Evolutionary conservation across 30 jellyfish, hydroid and myxozoan genomes (phyloP).

Genomic region (Catostylus mosaicus): DNA sequence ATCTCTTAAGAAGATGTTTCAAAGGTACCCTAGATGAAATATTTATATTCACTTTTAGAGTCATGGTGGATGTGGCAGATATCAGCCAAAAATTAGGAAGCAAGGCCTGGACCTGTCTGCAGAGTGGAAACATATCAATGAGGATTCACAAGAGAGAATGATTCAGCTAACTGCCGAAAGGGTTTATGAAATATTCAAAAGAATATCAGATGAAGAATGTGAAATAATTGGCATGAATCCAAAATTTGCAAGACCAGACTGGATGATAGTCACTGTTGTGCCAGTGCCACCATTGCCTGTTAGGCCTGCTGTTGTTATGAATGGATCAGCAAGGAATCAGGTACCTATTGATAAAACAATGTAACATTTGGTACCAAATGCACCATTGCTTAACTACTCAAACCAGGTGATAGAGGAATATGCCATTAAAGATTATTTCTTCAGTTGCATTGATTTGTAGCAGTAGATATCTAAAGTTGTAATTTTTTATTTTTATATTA

Average conservation of each 20-base stretch:
- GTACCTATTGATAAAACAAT: too few species aligned
- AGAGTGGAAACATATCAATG: conserved; percentile 90
- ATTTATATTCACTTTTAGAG: conserved; percentile 66
- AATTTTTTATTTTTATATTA: too few species aligned
- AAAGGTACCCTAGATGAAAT: too few species aligned
- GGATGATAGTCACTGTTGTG: conserved; percentile 93
- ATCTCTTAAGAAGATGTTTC: too few species aligned
- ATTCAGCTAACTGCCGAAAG: conserved; percentile 94
- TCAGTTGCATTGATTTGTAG: too few species aligned
- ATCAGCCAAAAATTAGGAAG: conserved; percentile 92
- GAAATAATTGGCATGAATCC: conserved; percentile 90
- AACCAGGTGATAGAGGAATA: too few species aligned
- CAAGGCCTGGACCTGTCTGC: conserved; percentile 93
- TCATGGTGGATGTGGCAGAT: conserved; percentile 99
- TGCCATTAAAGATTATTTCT: too few species aligned
- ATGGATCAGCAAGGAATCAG: conserved; percentile 97
- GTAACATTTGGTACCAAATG: too few species aligned
- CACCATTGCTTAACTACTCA: too few species aligned
- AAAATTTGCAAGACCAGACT: conserved; percentile 90
- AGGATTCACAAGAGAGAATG: conserved; percentile 93
- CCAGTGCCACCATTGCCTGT: conserved; percentile 99
- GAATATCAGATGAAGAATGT: conserved; percentile 97
- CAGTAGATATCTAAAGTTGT: too few species aligned
- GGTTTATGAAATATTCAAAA: conserved; percentile 91
- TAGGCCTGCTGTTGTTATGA: conserved; percentile 99